Base-by-base conservation (phyloP, 2,113 vertebrate species). In the Tenrec ecaudatus region DNA sequence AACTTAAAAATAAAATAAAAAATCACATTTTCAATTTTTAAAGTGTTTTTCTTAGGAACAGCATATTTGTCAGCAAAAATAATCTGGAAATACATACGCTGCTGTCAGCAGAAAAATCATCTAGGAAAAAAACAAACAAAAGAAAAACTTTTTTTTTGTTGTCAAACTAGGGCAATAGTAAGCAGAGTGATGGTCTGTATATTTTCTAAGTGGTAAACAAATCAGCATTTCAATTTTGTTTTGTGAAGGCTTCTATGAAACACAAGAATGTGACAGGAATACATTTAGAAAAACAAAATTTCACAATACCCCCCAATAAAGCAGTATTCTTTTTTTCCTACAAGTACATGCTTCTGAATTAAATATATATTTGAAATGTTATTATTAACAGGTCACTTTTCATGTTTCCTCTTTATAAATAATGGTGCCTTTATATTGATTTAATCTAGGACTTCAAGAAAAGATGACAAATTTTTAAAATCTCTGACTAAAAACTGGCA, bases 361-460 rank as follows among this genome's bases (percentile, higher is more conserved):
- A 96, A 97, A 84, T 73, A 40, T 94, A 78, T 86, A 90, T 90
- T n/a, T 97, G 80, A 81, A 93, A 97, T 95, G 92, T 97, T 47
- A 68, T 88, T 97, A 96, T 95, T 97, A 95, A 95, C 92, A 96
- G 83, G 75, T 94, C 97, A 97, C 96, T 97, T 84, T 90, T 97
- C 97, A 94, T 95, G 93, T 96, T 92, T 98, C 96, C 93, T 94
- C 90, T 95, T 97, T 96, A 90, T 97, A n/a, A 31, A 12, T 86
- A 90, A 96, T 97, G 88, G 78, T 97, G 92, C 95, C 92, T 98
- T 96, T 95, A 89, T 95, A 95, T 79, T 97, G 95, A 96, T 89
- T 96, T 19, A 62, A 4, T 62, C 16, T 94, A 95, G 90, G 98
- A 29, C 73, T 69, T 96, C 95, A 92, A 96, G 93, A 96, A 97